Percentiles rank a stretch among this genome's conserved stretches.
These are phyloP conservation scores for Acipenser ruthenus DNA, from an alignment of 2,797 vertebrate genomes.

Conservation along the genomic window DNA sequence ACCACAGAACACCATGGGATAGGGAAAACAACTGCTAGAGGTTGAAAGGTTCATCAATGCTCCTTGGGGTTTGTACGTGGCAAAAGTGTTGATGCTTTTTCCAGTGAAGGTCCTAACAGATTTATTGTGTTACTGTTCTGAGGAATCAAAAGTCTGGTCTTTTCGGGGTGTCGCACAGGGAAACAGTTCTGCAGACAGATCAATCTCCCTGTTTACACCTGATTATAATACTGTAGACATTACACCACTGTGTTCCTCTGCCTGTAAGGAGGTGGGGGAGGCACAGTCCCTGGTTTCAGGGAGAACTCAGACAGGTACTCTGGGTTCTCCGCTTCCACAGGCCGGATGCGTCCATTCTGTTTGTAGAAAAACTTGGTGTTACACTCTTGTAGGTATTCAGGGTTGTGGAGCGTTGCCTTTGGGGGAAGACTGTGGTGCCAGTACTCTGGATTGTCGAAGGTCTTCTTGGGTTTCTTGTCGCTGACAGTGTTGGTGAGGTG, in stretches of 20 bases:
- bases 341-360: slow-evolving; percentile 88
- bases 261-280: slow-evolving; percentile 93
- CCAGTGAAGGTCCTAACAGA: background rate
- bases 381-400: slow-evolving; percentile 80
- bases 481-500: slow-evolving; percentile 47
- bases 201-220: background rate
- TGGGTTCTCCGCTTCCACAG: slow-evolving; percentile 82
- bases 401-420: slow-evolving; percentile 80
- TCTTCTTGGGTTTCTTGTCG: slow-evolving; percentile 84
- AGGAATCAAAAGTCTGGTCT: background rate
- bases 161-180: slow-evolving; percentile 20
- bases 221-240: slow-evolving; percentile 18
- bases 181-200: slow-evolving; percentile 16
- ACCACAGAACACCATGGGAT: background rate
- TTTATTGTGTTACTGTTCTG: background rate
- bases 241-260: slow-evolving; percentile 98
- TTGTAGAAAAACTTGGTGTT: slow-evolving; percentile 91
- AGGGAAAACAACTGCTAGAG: background rate
- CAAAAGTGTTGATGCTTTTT: background rate
- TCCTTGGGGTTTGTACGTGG: background rate
- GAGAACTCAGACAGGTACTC: slow-evolving; percentile 93
- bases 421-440: slow-evolving; percentile 94
- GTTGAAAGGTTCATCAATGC: background rate
- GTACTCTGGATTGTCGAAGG: slow-evolving; percentile 97
- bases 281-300: slow-evolving; percentile 78